phyloP scores from a whole-genome alignment of 1,140 invertebrate genomes.

The honey bee (Apis mellifera) region Amel_HAv3.1 CM009935.2:11414001-11414500 shows the following conservation, averaged over 20 bases:
- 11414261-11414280: conserved; percentile 16
- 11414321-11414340: conserved; percentile 15
- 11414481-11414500: conserved; percentile 11
- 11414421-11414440: conserved; percentile 15
- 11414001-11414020: conserved; percentile 5
- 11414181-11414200: conserved; percentile 15
- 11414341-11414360: conserved; percentile 63
- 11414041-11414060: not conserved
- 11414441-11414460: not conserved
- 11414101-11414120: not conserved
- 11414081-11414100: conserved; percentile 1
- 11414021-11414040: not conserved
- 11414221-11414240: conserved; percentile 15
- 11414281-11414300: conserved; percentile 29
- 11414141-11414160: not conserved
- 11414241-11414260: too few species aligned
- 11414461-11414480: not conserved
- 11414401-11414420: not conserved
- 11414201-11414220: conserved; percentile 43
- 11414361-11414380: conserved; percentile 37
- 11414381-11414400: conserved; percentile 16
- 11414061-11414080: not conserved
- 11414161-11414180: not conserved
- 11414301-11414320: conserved; percentile 5
- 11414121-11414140: conserved; percentile 32